Percentiles rank a stretch among this genome's conserved stretches.
Conservation (phyloP, 92 coral and sea anemone species). For the Epizoanthus illoricatus region DNA sequence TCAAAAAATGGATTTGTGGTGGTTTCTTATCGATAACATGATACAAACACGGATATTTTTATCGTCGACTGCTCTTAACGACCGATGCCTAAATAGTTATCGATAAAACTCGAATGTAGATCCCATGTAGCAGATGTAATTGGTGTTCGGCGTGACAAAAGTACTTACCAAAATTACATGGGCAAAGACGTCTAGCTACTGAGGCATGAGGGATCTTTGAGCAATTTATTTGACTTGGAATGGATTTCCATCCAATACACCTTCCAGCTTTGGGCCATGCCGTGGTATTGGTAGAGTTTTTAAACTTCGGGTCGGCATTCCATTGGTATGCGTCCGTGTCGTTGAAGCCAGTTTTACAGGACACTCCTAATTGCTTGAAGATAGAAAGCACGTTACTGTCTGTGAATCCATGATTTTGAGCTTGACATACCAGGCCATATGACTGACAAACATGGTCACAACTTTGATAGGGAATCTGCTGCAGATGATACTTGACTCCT, state of each 20-base stretch:
- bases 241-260: conserved; percentile 15
- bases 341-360: conserved; percentile 3
- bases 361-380: background rate
- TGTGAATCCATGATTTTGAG: background rate
- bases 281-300: background rate
- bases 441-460: conserved; percentile 20
- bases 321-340: conserved; percentile 10
- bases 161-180: conserved; percentile 15
- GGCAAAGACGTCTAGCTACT: conserved; percentile 3
- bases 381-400: conserved; percentile 18
- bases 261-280: background rate
- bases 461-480: background rate
- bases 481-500: conserved; percentile 7
- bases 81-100: too few relatives aligned
- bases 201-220: background rate
- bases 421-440: conserved; percentile 9
- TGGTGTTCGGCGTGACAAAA: too few relatives aligned
- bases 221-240: background rate
- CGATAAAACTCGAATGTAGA: too few relatives aligned
- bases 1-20: too few relatives aligned
- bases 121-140: too few relatives aligned
- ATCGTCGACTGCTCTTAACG: too few relatives aligned
- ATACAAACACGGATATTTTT: too few relatives aligned
- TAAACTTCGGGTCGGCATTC: background rate
- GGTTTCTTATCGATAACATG: too few relatives aligned